Conservation (phyloP, 2,113 vertebrate genomes). For the Leucopsar rothschildi region DNA sequence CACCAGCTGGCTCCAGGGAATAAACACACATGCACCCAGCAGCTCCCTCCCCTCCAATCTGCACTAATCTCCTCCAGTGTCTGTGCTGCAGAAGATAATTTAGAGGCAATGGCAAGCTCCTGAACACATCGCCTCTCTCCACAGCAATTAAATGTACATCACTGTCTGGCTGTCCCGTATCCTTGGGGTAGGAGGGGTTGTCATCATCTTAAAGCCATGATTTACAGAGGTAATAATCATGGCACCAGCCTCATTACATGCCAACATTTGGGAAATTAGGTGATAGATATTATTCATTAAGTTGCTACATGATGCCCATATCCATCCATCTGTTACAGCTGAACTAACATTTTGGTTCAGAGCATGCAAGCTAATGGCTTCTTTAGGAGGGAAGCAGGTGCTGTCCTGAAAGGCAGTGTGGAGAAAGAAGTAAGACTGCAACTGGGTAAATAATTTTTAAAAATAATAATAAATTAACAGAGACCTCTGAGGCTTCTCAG, state of each 20-base stretch:
- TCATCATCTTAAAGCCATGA: conserved; percentile 55
- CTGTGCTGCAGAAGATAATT: conserved; percentile 31
- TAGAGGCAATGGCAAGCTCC: background rate
- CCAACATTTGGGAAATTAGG: conserved; percentile 59
- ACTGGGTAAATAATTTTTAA: background rate
- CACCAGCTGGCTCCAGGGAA: background rate
- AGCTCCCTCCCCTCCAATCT: background rate
- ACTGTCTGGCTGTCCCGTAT: conserved; percentile 18
- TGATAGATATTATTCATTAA: conserved; percentile 71
- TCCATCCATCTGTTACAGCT: conserved; percentile 59
- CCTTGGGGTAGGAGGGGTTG: conserved; percentile 46
- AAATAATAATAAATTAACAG: background rate
- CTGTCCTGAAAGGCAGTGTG: background rate
- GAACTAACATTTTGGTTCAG: conserved; percentile 43
- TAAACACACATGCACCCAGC: background rate
- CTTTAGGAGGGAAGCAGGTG: background rate
- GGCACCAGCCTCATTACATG: conserved; percentile 51
- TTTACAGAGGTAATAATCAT: conserved; percentile 68
- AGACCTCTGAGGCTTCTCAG: background rate
- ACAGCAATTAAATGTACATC: conserved; percentile 54
- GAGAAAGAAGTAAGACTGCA: background rate
- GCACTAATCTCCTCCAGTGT: background rate
- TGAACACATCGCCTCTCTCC: background rate
- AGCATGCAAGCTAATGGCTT: background rate
- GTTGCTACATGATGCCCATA: conserved; percentile 47